phyloP scores from a whole-genome alignment of 2,888 invertebrate genomes.

The Boloria euphrosyne region DNA sequence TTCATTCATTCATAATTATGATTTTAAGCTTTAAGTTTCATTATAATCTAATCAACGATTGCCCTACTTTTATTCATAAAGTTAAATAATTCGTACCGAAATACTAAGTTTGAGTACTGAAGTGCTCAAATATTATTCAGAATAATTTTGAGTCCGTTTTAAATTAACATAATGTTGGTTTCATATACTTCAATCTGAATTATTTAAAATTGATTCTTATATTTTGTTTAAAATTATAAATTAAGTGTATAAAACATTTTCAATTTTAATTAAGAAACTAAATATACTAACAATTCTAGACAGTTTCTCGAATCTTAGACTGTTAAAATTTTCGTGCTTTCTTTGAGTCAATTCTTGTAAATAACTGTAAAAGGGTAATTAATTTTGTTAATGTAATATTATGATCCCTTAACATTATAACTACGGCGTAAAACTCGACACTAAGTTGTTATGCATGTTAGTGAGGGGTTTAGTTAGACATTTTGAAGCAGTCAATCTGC shows the following conservation, averaged over 20 bases:
- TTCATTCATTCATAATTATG: too few relatives aligned
- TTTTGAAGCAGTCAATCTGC: too few relatives aligned
- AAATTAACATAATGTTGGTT: conserved; percentile 21
- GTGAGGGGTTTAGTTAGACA: too few relatives aligned
- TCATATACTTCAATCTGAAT: conserved; percentile 5
- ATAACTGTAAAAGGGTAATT: too few relatives aligned
- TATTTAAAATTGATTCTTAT: conserved; percentile 4
- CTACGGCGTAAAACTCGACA: too few relatives aligned
- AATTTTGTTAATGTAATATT: too few relatives aligned
- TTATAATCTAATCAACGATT: conserved; percentile 18
- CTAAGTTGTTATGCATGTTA: too few relatives aligned
- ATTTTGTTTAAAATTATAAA: background rate
- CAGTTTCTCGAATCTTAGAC: too few relatives aligned
- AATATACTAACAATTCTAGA: too few relatives aligned
- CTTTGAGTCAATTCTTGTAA: too few relatives aligned
- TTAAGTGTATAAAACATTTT: background rate
- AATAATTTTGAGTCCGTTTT: conserved; percentile 24
- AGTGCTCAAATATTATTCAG: conserved; percentile 27
- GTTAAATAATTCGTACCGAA: conserved; percentile 14
- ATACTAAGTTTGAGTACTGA: conserved; percentile 22
- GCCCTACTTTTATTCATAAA: conserved; percentile 21
- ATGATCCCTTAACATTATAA: too few relatives aligned
- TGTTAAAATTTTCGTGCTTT: too few relatives aligned
- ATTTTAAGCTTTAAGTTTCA: background rate
- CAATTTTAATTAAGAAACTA: background rate